phyloP scores from a whole-genome alignment of 2,797 vertebrate species.

The Sarcophilus harrisii region DNA sequence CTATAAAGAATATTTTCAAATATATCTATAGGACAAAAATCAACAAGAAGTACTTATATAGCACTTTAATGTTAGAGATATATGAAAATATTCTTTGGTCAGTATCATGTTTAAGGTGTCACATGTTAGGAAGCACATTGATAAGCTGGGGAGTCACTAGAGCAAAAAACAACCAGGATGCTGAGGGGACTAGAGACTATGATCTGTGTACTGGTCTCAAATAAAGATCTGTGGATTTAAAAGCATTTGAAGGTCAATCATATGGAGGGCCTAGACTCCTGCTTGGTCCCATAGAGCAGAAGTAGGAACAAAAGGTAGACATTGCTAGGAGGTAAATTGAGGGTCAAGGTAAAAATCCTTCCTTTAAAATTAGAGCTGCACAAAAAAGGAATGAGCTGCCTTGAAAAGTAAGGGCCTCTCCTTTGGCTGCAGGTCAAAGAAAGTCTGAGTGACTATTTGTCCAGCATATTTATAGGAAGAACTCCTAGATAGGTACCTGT shows the following conservation, averaged over 20 bases:
- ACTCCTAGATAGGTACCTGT: not conserved
- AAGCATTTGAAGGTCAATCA: not conserved
- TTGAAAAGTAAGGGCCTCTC: not conserved
- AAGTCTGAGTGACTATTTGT: not conserved
- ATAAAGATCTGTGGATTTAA: not conserved
- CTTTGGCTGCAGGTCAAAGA: not conserved
- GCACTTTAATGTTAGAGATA: not conserved
- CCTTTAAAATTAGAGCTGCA: not conserved
- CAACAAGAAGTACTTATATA: not conserved
- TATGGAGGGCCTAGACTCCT: not conserved
- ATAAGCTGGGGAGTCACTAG: not conserved
- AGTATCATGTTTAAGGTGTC: not conserved
- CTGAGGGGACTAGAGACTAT: not conserved
- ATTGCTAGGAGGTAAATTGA: not conserved
- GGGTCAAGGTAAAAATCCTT: not conserved
- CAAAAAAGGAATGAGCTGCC: not conserved
- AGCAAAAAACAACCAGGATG: not conserved
- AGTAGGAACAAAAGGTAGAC: not conserved
- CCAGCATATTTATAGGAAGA: not conserved
- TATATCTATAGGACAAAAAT: not conserved
- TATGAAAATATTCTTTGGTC: not conserved
- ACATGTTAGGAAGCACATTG: not conserved
- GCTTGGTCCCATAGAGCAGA: not conserved
- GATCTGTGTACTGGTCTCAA: not conserved
- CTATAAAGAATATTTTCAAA: not conserved